Conservation (phyloP, 1,140 invertebrate species). For the Scaptomyza montana region DNA sequence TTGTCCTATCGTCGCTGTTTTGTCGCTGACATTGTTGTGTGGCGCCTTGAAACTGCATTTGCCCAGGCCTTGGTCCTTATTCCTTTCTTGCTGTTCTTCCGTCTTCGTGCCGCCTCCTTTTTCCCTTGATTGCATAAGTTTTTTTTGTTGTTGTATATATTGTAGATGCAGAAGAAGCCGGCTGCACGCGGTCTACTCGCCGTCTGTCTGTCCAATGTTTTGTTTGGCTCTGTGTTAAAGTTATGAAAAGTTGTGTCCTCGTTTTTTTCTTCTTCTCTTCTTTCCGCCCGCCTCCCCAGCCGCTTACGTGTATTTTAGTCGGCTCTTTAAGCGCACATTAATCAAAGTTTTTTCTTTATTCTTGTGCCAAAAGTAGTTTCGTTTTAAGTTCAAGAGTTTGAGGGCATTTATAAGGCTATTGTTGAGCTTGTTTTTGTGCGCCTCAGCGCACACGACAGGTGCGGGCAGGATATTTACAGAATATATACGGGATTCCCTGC, state of each 20-base stretch:
- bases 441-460: constrained; percentile 54
- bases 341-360: constrained; percentile 72
- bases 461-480: constrained; percentile 32
- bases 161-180: constrained; percentile 57
- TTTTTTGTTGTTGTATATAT: constrained; percentile 51
- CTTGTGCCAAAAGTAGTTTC: constrained; percentile 21
- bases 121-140: constrained; percentile 75
- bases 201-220: constrained; percentile 9
- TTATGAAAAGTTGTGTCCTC: constrained; percentile 77
- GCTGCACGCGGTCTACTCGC: constrained; percentile 66
- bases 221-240: constrained; percentile 52
- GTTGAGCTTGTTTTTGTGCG: constrained; percentile 67
- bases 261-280: constrained; percentile 36
- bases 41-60: constrained; percentile 70
- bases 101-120: constrained; percentile 14
- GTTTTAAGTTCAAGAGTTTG: constrained; percentile 64
- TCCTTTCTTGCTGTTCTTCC: not conserved
- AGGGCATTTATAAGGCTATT: constrained; percentile 79
- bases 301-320: constrained; percentile 53
- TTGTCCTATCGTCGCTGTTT: constrained; percentile 50
- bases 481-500: constrained; percentile 3
- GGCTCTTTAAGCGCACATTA: constrained; percentile 80
- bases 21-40: constrained; percentile 69
- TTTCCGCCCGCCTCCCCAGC: constrained; percentile 3
- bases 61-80: constrained; percentile 34